phyloP scores from a whole-genome alignment of 1,140 invertebrate species.

The Dendroctonus ponderosae region DNA sequence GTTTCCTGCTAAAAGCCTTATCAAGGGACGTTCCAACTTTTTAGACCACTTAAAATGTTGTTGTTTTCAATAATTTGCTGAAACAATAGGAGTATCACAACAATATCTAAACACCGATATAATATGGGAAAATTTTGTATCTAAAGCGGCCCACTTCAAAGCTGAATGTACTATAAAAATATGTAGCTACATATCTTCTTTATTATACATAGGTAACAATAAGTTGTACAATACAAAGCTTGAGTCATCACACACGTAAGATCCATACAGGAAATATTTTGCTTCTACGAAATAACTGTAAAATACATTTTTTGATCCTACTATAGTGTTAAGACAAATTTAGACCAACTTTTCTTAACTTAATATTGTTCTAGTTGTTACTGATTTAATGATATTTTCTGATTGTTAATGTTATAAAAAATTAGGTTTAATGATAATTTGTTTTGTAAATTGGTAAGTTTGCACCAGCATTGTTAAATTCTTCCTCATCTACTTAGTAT shows the following conservation, averaged over 20 bases:
- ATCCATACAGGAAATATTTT: slow-evolving; percentile 4
- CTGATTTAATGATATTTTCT: too few relatives aligned
- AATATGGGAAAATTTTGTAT: not conserved
- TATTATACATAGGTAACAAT: slow-evolving; percentile 5
- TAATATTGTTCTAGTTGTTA: slow-evolving; percentile 1
- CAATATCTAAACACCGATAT: not conserved
- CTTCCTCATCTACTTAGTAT: not conserved
- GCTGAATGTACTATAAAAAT: slow-evolving; percentile 25
- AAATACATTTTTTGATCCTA: slow-evolving; percentile 4
- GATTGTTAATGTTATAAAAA: too few relatives aligned
- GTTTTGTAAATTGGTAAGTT: not conserved
- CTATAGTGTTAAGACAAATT: not conserved
- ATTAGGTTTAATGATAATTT: not conserved
- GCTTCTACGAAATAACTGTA: not conserved
- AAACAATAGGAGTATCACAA: too few relatives aligned
- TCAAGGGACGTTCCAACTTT: too few relatives aligned
- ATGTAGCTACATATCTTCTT: slow-evolving; percentile 20
- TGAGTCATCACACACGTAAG: not conserved
- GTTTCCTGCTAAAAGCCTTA: too few relatives aligned
- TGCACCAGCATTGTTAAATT: slow-evolving; percentile 14
- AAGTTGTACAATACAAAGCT: slow-evolving; percentile 4
- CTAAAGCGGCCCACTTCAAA: not conserved
- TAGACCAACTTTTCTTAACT: slow-evolving; percentile 1
- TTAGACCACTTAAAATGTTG: too few relatives aligned
- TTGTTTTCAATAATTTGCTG: too few relatives aligned